phyloP scores from a whole-genome alignment of 2,113 vertebrate genomes.

The Microtus montanus region DNA sequence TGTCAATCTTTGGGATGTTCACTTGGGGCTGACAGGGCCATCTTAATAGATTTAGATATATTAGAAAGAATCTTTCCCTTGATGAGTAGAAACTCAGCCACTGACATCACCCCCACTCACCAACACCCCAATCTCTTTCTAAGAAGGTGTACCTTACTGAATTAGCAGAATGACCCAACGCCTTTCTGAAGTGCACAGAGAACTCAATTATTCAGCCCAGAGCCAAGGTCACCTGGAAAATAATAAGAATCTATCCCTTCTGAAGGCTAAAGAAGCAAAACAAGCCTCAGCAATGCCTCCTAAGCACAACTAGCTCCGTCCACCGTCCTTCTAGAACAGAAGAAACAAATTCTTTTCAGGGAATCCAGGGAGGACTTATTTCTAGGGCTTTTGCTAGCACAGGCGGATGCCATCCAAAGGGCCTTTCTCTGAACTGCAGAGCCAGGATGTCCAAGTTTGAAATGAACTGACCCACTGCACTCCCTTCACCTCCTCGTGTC shows the following conservation, averaged over 20 bases:
- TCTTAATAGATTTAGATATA: background rate
- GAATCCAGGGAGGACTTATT: background rate
- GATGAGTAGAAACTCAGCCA: background rate
- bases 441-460: background rate
- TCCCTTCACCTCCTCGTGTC: background rate
- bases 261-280: background rate
- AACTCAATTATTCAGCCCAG: background rate
- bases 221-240: background rate
- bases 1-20: background rate
- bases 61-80: background rate
- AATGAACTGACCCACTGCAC: background rate
- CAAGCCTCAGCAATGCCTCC: rapidly evolving
- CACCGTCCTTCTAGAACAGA: background rate
- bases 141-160: background rate
- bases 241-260: background rate
- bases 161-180: background rate
- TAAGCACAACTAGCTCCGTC: background rate
- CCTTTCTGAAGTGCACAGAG: background rate
- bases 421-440: background rate
- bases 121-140: background rate
- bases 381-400: background rate
- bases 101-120: too few relatives aligned
- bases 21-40: background rate
- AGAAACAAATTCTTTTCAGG: background rate
- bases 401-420: background rate